These are phyloP conservation scores for Ophion ventricosus DNA, from an alignment of 2,888 invertebrate genomes.

Conservation along the genomic window DNA sequence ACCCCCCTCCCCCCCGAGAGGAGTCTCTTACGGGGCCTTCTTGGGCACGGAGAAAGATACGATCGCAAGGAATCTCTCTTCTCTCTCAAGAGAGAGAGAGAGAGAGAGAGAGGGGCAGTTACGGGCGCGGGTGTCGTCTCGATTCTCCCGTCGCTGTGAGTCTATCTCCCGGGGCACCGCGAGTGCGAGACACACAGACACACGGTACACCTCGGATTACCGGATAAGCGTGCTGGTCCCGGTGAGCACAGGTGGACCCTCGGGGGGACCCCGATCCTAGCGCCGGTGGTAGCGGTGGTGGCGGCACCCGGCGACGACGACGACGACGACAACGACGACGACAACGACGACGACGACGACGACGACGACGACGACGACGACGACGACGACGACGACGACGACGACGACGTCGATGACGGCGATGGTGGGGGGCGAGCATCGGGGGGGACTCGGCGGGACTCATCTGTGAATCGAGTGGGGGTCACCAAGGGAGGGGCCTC, in stretches of 20 bases:
- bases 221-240: constrained; percentile 78
- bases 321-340: constrained; percentile 56
- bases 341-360: constrained; percentile 56
- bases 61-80: constrained; percentile 16
- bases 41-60: background rate
- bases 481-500: constrained; percentile 76
- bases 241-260: constrained; percentile 79
- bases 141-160: background rate
- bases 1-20: constrained; percentile 14
- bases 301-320: constrained; percentile 48
- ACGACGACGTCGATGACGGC: constrained; percentile 66
- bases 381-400: constrained; percentile 48
- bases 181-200: constrained; percentile 75
- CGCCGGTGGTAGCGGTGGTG: constrained; percentile 25
- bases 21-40: constrained; percentile 1
- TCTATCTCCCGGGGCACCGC: constrained; percentile 57
- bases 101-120: no score
- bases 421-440: constrained; percentile 69
- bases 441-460: constrained; percentile 63
- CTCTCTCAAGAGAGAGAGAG: no score
- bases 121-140: background rate
- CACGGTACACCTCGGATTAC: constrained; percentile 73
- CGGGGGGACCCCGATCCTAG: constrained; percentile 65
- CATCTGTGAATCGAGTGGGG: constrained; percentile 69
- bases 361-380: constrained; percentile 66